phyloP scores from a whole-genome alignment of 1,140 invertebrate species.

The Drosophila jambulina region DNA sequence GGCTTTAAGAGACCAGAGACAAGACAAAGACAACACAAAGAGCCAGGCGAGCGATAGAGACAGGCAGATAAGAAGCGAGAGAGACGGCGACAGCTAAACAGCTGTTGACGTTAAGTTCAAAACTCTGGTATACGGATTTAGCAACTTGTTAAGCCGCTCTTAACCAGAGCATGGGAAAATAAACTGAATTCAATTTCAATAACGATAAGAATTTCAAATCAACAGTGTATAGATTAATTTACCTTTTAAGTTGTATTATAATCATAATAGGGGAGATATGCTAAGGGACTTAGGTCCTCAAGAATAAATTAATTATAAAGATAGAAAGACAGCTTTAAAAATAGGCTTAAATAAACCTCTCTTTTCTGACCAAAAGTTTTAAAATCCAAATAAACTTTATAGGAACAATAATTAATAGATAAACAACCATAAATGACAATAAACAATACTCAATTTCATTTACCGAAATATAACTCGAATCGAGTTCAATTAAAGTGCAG shows the following conservation, averaged over 20 bases:
- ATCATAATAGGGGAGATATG: background rate
- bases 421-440: background rate
- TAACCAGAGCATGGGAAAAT: constrained; percentile 12
- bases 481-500: constrained; percentile 59
- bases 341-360: background rate
- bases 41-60: constrained; percentile 7
- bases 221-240: background rate
- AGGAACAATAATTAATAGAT: background rate
- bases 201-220: background rate
- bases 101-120: constrained; percentile 50
- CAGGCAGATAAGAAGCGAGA: constrained; percentile 4
- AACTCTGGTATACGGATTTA: constrained; percentile 20
- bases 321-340: background rate
- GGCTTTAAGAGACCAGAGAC: constrained; percentile 2
- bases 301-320: background rate
- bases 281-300: background rate
- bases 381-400: background rate
- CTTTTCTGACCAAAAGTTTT: too few species aligned
- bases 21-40: constrained; percentile 32
- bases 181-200: background rate
- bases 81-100: constrained; percentile 26
- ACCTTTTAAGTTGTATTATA: background rate
- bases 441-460: constrained; percentile 8
- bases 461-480: background rate
- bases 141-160: constrained; percentile 18